A percentile compares a stretch with the other conserved stretches of the same genome.
phyloP scores from a whole-genome alignment of 2,888 invertebrate species.

The Chirona hameri region DNA sequence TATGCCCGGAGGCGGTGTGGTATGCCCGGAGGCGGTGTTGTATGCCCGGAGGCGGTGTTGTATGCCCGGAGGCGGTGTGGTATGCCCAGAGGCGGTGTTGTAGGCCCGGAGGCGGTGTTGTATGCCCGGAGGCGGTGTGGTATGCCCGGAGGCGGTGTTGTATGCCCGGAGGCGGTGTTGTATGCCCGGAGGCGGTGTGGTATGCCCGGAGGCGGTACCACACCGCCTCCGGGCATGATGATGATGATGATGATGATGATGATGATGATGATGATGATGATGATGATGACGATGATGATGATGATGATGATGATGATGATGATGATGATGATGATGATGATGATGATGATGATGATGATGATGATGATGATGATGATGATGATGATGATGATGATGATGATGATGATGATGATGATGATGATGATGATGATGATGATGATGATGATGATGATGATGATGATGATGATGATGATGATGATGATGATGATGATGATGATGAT shows the following conservation, averaged over 20 bases:
- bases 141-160: no score
- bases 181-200: no score
- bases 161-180: no score
- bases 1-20: no score
- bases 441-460: constrained; percentile 4
- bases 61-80: no score
- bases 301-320: not conserved
- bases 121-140: no score
- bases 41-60: no score
- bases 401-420: constrained; percentile 12
- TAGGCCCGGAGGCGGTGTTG: no score
- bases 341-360: not conserved
- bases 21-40: no score
- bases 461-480: constrained; percentile 4
- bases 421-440: constrained; percentile 5
- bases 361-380: not conserved
- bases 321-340: not conserved
- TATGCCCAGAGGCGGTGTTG: no score
- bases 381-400: constrained; percentile 2
- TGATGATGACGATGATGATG: not conserved
- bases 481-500: not conserved
- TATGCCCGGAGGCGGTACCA: no score
- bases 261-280: not conserved
- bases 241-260: not conserved
- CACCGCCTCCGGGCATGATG: not conserved